Percentiles rank a stretch among this genome's conserved stretches.
Conservation (phyloP, 2,113 vertebrate genomes). For the Agelaius phoeniceus region DNA sequence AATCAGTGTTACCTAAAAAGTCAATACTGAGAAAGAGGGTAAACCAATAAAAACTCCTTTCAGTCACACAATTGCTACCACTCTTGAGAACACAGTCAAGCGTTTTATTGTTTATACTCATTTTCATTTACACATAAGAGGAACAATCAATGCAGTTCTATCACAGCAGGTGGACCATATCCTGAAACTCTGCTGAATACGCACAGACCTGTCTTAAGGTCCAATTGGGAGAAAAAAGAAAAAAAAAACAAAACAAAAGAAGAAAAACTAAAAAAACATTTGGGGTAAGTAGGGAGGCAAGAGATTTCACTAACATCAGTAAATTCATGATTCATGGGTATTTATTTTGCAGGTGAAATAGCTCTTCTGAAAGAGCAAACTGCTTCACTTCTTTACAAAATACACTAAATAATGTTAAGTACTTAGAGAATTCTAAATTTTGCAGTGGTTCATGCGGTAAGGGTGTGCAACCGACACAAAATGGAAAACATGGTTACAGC, state of each 20-base stretch:
- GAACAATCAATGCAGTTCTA: conserved; percentile 72
- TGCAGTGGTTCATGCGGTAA: conserved; percentile 73
- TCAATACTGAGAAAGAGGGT: conserved; percentile 13
- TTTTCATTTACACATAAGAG: conserved; percentile 75
- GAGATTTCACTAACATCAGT: conserved; percentile 60
- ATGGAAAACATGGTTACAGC: conserved; percentile 69
- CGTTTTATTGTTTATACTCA: conserved; percentile 75
- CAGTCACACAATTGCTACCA: conserved; percentile 58
- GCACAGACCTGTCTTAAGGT: conserved; percentile 15
- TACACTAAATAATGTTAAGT: conserved; percentile 66
- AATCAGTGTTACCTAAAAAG: conserved; percentile 34
- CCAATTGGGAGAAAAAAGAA: background rate
- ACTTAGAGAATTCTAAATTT: conserved; percentile 69
- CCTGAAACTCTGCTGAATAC: conserved; percentile 61
- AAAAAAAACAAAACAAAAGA: background rate
- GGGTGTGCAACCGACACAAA: conserved; percentile 73
- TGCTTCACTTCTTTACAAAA: conserved; percentile 72
- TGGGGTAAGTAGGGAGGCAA: background rate
- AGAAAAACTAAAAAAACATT: background rate
- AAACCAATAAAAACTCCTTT: conserved; percentile 25
- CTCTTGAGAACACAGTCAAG: conserved; percentile 72
- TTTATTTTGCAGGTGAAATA: conserved; percentile 70
- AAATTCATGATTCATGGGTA: conserved; percentile 56
- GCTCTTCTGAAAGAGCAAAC: conserved; percentile 67
- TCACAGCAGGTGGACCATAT: conserved; percentile 68